These are phyloP conservation scores for Ceratothoa steindachneri DNA, from an alignment of 2,888 invertebrate species.

Conservation along the genomic window DNA sequence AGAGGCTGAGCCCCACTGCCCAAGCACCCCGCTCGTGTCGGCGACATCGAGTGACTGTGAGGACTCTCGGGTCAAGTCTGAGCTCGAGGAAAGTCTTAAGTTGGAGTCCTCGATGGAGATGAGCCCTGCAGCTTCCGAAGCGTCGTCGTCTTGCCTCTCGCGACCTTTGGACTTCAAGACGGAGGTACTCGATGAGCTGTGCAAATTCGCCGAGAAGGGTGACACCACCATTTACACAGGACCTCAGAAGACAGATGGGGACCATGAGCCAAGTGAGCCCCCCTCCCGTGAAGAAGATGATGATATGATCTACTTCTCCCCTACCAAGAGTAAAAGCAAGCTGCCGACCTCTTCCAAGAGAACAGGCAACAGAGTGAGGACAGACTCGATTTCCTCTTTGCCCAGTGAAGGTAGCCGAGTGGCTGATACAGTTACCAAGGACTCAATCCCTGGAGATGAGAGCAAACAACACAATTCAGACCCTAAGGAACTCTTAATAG, in stretches of 20 bases:
- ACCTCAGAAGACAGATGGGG: constrained; percentile 17
- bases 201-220: constrained; percentile 46
- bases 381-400: neutral
- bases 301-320: constrained; percentile 22
- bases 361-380: constrained; percentile 12
- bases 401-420: neutral
- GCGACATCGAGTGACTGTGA: constrained; percentile 39
- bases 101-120: neutral
- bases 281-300: constrained; percentile 23
- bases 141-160: neutral
- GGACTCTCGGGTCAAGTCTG: constrained; percentile 12
- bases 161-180: constrained; percentile 35
- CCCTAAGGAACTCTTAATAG: neutral
- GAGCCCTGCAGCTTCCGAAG: neutral
- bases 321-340: constrained; percentile 29
- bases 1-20: neutral
- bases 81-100: constrained; percentile 17
- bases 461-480: neutral
- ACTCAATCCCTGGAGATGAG: neutral
- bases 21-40: too few relatives aligned
- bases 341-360: constrained; percentile 46
- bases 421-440: neutral
- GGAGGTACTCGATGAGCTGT: constrained; percentile 44
- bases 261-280: constrained; percentile 8
- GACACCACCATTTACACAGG: constrained; percentile 46